Base-by-base conservation (phyloP, 1,140 invertebrate species). In the Pissodes strobi region DNA sequence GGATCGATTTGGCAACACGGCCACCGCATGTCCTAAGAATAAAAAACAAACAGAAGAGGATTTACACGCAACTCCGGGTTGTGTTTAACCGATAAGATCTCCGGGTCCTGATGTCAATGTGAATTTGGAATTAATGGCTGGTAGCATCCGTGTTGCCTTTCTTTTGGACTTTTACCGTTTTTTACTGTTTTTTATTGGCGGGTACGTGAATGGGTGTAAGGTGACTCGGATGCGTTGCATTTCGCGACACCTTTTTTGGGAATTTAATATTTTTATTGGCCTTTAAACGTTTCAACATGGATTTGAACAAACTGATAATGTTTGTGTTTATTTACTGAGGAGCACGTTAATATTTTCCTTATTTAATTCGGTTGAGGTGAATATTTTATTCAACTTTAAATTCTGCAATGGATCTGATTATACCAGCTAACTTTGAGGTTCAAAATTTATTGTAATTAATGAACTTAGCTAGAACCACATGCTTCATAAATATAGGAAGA, bases 1-100 rank as follows among this genome's bases (percentile, higher is more conserved):
- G n/a, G n/a, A n/a, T 17, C 45, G 22, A 22, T 22, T 17, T 17
- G 41, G 25, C 55, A 58, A 58, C 55, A n/a, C 37, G 6, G 49
- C 12, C 12, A 13, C 6, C 41, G n/a, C 12, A 43, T 43, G 17
- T 27, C 10, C 12, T 18, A 5, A 48, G 43, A 22, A 59, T 13
- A 38, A 38, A 51, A 39, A 55, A 55, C 12, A 19, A 55, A n/a
- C n/a, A 23, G 15, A 57, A 57, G 43, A 57, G 19, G 19, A 19
- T 23, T 49, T 51, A 61, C 58, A 61, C 58, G 58, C 46, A 61
- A 61, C 58, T 61, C 27, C 21, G 25, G 56, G 39, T 59, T 30
- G 56, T 23, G 56, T 46, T 59, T 25, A 61, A 41, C 58, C 34
- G 58, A 61, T 61, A 61, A 61, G 21, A 61, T 61, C 58, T 61